Evolutionary conservation across 2,888 invertebrate species (phyloP), one percentile per base, ranked within the genome.

Genomic region (Folsomia candida): DNA sequence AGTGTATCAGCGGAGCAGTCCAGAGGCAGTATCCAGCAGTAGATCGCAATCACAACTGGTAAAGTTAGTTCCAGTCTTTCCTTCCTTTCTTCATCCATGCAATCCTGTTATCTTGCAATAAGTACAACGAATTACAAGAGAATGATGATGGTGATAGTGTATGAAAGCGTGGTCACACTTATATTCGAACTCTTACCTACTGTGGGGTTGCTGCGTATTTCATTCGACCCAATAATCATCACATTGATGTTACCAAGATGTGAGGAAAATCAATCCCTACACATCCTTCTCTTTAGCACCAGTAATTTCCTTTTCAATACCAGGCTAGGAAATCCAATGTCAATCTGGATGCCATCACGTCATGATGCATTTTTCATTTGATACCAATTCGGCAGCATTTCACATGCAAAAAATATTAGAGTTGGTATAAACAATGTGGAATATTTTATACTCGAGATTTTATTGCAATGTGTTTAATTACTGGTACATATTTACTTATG

Each of bases 141-240:
- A n/a, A 54, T 54, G 54, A 54, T 54, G 20, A 54, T 54, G 54
- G 54, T 54, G 37, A 14, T 37, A 14, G 37, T 37, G 37, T 54
- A 20, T 54, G 54, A 54, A 54, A 54, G n/a, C 6, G 54, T 57
- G n/a, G 57, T 57, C 9, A 6, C n/a, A n/a, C n/a, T n/a, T 11
- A 20, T 6, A 57, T 57, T 57, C 57, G 6, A n/a, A n/a, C n/a
- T n/a, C n/a, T n/a, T n/a, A n/a, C n/a, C n/a, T n/a, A n/a, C n/a
- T n/a, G n/a, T n/a, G n/a, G 9, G 9, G 47, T 18, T 11, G 18
- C n/a, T 51, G 24, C 22, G 51, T 51, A 51, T 64, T 64, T 64
- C 66, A 66, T 54, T 57, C 51, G 51, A 18, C 63, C 54, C 54
- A 66, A 57, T 66, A 66, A 66, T 66, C 66, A 66, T 57, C 66